Percentiles rank a stretch among this genome's conserved stretches.
These are phyloP conservation scores for Enteromius trimaculatus DNA, from an alignment of 2,797 vertebrate species.

Conservation along the genomic window DNA sequence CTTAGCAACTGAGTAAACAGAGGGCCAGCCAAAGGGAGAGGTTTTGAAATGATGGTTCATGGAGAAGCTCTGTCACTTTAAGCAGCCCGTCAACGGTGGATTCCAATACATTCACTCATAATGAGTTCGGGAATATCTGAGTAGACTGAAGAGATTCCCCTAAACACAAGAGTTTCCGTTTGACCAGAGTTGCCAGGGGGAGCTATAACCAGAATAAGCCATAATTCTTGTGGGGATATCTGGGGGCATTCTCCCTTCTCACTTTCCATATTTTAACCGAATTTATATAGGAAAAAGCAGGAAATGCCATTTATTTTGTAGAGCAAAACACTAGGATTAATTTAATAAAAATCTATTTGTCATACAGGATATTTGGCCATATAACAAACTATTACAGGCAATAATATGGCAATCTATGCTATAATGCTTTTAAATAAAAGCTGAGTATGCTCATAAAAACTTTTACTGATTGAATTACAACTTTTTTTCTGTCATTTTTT, in stretches of 20 bases:
- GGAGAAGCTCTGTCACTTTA: constrained; percentile 25
- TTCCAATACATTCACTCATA: constrained; percentile 28
- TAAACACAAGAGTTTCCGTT: constrained; percentile 12
- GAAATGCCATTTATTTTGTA: constrained; percentile 15
- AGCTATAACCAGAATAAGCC: constrained; percentile 2
- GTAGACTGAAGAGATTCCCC: constrained; percentile 33
- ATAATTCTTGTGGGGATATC: neutral
- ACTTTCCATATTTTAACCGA: constrained; percentile 17
- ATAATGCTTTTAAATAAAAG: constrained; percentile 22
- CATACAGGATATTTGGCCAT: constrained; percentile 17
- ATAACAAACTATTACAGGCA: constrained; percentile 7
- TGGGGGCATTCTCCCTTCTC: constrained; percentile 20
- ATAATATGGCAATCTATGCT: neutral
- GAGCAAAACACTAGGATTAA: constrained; percentile 6
- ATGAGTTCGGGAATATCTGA: constrained; percentile 17
- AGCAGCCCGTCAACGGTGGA: constrained; percentile 4
- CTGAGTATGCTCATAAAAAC: constrained; percentile 7
- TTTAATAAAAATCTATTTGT: constrained; percentile 26
- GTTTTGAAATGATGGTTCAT: constrained; percentile 38
- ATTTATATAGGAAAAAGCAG: constrained; percentile 15
- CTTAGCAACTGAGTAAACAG: constrained; percentile 64
- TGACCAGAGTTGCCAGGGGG: neutral
- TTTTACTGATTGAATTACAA: constrained; percentile 11
- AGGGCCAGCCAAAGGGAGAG: constrained; percentile 63
- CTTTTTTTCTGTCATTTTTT: neutral